Base-by-base conservation (phyloP, 2,888 invertebrate genomes). In the Teinopalpus imperialis region DNA sequence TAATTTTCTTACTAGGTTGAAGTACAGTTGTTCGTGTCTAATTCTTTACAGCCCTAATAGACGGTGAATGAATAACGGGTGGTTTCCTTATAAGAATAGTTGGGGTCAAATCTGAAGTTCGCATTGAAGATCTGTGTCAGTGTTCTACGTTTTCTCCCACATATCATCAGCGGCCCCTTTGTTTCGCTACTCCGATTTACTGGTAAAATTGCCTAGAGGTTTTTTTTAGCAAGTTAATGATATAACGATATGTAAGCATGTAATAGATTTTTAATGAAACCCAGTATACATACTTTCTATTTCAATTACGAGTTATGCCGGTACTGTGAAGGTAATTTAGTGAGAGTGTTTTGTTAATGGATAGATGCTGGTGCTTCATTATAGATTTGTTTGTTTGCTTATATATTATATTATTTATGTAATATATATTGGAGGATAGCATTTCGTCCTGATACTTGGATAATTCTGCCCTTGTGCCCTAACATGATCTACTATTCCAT, bases 111-210 rank as follows among this genome's bases (percentile, higher is more conserved):
- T 77, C 76, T 63, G 66, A 69, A 79, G 78, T 78, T 80, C 69
- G 68, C 70, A 73, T 77, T 77, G 69, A 59, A 71, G 71, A 85
- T 85, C 69, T 77, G 80, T 85, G 85, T 77, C 80, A 83, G 80
- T 81, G 67, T 78, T 70, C 74, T 80, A 74, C 72, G 77, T 69
- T 81, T 80, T 76, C 74, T 78, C 78, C 71, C 70, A 76, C 79
- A 79, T 77, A 80, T 79, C 79, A 18, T 37, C 44, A 26, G 26
- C 27, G 44, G 44, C 32, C 16, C 26, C 39, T 45, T 72, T 71
- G 66, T 60, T 52, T 52, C 50, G 57, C 40, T 31, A 58, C 51
- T 57, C 47, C 49, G 59, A 60, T 55, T 66, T 66, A 65, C 65
- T 66, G 66, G 51, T 54, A 43, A 52, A 54, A 51, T 43, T 56